Evolutionary conservation across 2,113 vertebrate species (phyloP).

Genomic region (Corythornis cristatus): DNA sequence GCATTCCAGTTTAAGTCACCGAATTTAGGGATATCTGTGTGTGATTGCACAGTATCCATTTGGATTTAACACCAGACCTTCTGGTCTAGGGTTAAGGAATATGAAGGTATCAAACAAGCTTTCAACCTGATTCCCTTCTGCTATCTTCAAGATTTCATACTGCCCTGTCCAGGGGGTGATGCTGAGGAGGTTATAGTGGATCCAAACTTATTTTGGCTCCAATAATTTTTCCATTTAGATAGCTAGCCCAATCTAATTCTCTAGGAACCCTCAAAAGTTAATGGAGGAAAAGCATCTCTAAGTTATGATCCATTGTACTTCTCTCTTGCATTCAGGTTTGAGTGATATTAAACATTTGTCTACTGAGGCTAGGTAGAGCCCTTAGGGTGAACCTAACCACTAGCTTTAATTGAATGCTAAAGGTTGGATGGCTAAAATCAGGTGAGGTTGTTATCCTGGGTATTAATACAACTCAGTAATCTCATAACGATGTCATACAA

Average conservation of each 20-base stretch:
- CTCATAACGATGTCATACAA: neutral
- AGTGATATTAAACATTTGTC: neutral
- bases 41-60: neutral
- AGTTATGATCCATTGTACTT: neutral
- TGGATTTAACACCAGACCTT: neutral
- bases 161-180: neutral
- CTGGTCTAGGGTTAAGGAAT: neutral
- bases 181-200: neutral
- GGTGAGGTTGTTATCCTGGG: neutral
- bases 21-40: neutral
- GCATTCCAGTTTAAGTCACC: neutral
- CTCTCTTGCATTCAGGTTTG: neutral
- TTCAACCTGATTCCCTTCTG: neutral
- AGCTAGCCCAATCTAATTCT: neutral
- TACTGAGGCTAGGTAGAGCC: neutral
- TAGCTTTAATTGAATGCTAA: neutral
- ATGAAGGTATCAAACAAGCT: neutral
- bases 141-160: neutral
- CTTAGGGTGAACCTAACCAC: neutral
- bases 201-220: neutral
- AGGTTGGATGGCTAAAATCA: neutral
- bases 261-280: neutral
- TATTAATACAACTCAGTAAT: neutral
- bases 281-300: neutral
- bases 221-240: neutral